Evolutionary conservation across 2,797 vertebrate species (phyloP), one percentile per base, ranked within the genome.

Genomic region (Argya squamiceps): DNA sequence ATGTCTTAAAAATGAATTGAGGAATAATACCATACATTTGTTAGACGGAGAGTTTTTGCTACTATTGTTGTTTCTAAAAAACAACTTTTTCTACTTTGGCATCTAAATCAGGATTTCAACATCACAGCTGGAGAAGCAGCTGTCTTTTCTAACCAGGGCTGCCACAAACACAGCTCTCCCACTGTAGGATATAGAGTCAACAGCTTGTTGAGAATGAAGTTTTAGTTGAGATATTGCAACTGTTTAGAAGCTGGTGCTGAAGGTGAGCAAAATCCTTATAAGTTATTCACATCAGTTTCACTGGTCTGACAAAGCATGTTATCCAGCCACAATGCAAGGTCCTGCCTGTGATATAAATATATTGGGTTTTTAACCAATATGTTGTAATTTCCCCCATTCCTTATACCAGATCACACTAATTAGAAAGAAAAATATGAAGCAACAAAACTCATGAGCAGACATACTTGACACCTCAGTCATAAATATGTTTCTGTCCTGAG

Each of bases 1-100:
- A 65, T 58, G 68, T 67, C 89, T 97, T 60, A 53, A 89, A 93
- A 93, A 74, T 0, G 3, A 88, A 75, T 59, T 88, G 87, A 89
- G 62, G 69, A 89, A 81, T 94, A 96, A 96, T 75, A 78, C 79
- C 84, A 95, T 94, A 84, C 55, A 86, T 97, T 94, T 94, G 91
- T 92, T 96, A 94, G 86, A 87, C 87, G 84, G 87, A 78, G 44
- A 84, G 68, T 36, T 95, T 94, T 92, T 91, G 89, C 96, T 96
- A 93, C 93, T 73, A 88, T 92, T 93, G 88, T 88, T 94, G 46
- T 49, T 95, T 86, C 44, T 49, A 68, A 92, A 86, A 83, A 65
- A 1, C 43, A 82, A 36, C 68, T 68, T 89, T 94, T 94, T 95
- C 84, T 89, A 22, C 82, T 85, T 85, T 89, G 89, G 75, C 76